A percentile compares a stretch with the other conserved stretches of the same genome.
phyloP scores from a whole-genome alignment of 2,888 invertebrate species.

The Meta bourneti region DNA sequence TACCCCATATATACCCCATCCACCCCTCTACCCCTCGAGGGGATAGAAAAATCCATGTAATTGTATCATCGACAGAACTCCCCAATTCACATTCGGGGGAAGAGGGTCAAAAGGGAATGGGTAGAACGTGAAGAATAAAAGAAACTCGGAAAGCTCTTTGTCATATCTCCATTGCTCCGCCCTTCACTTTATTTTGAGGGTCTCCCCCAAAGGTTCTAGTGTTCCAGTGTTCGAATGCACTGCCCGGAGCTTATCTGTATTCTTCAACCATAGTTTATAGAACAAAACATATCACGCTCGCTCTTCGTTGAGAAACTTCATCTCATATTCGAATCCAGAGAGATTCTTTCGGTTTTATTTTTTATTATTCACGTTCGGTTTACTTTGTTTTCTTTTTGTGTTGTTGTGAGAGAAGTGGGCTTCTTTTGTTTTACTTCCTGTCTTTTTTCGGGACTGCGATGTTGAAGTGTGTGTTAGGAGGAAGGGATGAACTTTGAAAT shows the following conservation, averaged over 20 bases:
- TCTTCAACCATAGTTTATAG: conserved; percentile 50
- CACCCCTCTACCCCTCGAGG: conserved; percentile 8
- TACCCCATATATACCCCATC: not conserved
- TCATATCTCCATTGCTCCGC: conserved; percentile 38
- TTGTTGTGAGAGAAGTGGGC: not conserved
- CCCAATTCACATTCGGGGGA: conserved; percentile 31
- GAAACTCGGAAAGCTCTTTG: conserved; percentile 39
- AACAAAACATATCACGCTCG: conserved; percentile 58
- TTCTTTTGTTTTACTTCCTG: not conserved
- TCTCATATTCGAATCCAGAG: conserved; percentile 42
- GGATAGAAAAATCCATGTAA: conserved; percentile 63
- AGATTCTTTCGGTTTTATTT: not conserved
- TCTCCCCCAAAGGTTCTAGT: conserved; percentile 23
- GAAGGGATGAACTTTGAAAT: not conserved
- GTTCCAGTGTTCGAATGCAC: conserved; percentile 36
- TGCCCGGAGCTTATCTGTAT: conserved; percentile 66
- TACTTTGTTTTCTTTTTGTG: not conserved
- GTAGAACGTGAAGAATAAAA: conserved; percentile 8
- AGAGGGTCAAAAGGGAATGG: conserved; percentile 11
- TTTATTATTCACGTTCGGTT: not conserved
- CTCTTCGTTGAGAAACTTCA: conserved; percentile 30
- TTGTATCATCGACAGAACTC: conserved; percentile 62
- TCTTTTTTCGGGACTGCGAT: not conserved
- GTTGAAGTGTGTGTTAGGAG: not conserved
- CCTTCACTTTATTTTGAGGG: conserved; percentile 51